These are phyloP conservation scores for Hephaestus fuliginosus DNA, from an alignment of 2,797 vertebrate genomes.

Conservation along the genomic window DNA sequence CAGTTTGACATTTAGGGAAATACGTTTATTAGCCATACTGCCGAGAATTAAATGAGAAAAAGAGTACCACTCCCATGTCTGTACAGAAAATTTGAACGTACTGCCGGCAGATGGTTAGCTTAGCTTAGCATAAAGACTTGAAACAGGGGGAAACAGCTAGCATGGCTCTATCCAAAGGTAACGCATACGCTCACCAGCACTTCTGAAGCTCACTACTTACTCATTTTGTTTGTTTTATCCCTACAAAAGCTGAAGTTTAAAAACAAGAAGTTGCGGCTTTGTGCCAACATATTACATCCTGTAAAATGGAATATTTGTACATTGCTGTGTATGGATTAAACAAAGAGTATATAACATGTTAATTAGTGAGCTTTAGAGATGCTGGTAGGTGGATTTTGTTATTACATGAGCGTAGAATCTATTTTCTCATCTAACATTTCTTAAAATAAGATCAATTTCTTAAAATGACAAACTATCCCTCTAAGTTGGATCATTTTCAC, in stretches of 20 bases:
- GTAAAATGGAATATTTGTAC: background rate
- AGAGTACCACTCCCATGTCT: background rate
- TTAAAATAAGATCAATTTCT: background rate
- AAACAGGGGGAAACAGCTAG: background rate
- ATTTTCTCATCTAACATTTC: background rate
- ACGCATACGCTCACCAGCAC: no score
- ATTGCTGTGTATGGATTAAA: background rate
- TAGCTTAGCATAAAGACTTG: slow-evolving; percentile 1
- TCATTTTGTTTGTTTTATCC: background rate
- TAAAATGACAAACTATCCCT: slow-evolving; percentile 3
- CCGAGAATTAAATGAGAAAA: background rate
- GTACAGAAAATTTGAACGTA: background rate
- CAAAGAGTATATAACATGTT: background rate
- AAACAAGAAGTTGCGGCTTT: background rate
- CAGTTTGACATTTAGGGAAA: slow-evolving; percentile 6
- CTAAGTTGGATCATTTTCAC: background rate
- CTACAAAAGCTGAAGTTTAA: background rate
- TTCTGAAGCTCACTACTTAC: background rate
- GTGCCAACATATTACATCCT: background rate
- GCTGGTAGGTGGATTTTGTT: background rate
- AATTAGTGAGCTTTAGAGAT: background rate
- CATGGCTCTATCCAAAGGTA: background rate
- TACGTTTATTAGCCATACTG: background rate
- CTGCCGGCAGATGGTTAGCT: background rate
- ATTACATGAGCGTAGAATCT: background rate